phyloP scores from a whole-genome alignment of 2,113 vertebrate species.

The Bubo scandiacus region DNA sequence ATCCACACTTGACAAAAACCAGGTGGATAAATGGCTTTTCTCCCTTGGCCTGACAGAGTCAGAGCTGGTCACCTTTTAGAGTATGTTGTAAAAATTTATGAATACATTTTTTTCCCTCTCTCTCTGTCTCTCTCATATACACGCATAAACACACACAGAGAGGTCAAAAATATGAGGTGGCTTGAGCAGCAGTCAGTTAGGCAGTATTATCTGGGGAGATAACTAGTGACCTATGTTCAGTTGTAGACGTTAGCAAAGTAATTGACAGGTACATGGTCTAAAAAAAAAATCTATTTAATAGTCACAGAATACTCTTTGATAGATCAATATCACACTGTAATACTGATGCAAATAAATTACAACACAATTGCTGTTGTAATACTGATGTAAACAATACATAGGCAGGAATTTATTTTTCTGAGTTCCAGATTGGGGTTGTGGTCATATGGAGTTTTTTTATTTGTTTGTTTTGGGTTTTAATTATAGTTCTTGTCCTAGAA shows the following conservation, averaged over 20 bases:
- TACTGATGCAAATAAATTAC: not conserved
- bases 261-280: not conserved
- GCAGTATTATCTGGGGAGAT: not conserved
- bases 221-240: not conserved
- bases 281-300: not conserved
- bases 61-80: not conserved
- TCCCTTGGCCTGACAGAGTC: not conserved
- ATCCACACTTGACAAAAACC: not conserved
- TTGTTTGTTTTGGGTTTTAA: not conserved
- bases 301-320: not conserved
- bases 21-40: not conserved
- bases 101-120: not conserved
- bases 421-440: not conserved
- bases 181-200: not conserved
- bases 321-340: not conserved
- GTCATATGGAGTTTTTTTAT: not conserved
- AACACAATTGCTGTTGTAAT: not conserved
- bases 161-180: not conserved
- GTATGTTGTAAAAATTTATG: not conserved
- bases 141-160: fast-evolving
- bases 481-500: not conserved
- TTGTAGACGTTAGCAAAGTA: not conserved
- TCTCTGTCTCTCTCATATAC: not conserved
- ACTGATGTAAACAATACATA: not conserved
- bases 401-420: not conserved